These are phyloP conservation scores for Drosophila macrothrix DNA, from an alignment of 2,888 invertebrate species.

Conservation along the genomic window DNA sequence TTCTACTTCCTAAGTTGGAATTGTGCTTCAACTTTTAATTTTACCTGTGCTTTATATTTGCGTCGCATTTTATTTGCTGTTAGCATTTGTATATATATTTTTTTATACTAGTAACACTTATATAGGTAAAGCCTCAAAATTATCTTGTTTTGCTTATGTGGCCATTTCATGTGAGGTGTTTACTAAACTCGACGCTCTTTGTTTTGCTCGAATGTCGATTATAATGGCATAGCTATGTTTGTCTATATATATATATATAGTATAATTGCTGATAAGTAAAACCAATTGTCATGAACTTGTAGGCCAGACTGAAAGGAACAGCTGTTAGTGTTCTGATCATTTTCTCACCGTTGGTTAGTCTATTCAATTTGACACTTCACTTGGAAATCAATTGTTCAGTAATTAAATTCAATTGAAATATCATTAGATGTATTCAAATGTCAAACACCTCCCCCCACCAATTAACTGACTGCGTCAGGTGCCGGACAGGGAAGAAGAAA, in stretches of 20 bases:
- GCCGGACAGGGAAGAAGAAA: constrained; percentile 19
- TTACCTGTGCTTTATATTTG: constrained; percentile 11
- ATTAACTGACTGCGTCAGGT: constrained; percentile 69
- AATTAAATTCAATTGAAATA: constrained; percentile 73
- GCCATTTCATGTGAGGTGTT: constrained; percentile 19
- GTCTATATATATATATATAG: background rate
- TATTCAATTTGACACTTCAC: constrained; percentile 68
- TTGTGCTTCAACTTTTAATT: constrained; percentile 17
- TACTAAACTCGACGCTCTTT: constrained; percentile 28
- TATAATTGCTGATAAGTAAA: constrained; percentile 37
- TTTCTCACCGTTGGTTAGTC: constrained; percentile 44
- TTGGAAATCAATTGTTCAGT: constrained; percentile 56
- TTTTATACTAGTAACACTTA: constrained; percentile 6
- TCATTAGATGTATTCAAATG: constrained; percentile 35
- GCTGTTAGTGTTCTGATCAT: constrained; percentile 24
- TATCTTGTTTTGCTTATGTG: constrained; percentile 29
- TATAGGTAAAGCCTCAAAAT: constrained; percentile 31
- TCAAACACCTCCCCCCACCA: constrained; percentile 39
- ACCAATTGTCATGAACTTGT: constrained; percentile 35
- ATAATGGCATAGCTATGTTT: background rate
- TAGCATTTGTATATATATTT: constrained; percentile 11
- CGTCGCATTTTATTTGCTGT: constrained; percentile 40
- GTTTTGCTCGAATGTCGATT: constrained; percentile 15
- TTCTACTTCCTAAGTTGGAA: background rate
- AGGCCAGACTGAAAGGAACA: constrained; percentile 23